Percentiles rank a stretch among this genome's conserved stretches.
phyloP scores from a whole-genome alignment of 2,888 invertebrate species.

The Caenorhabditis sp. region DNA sequence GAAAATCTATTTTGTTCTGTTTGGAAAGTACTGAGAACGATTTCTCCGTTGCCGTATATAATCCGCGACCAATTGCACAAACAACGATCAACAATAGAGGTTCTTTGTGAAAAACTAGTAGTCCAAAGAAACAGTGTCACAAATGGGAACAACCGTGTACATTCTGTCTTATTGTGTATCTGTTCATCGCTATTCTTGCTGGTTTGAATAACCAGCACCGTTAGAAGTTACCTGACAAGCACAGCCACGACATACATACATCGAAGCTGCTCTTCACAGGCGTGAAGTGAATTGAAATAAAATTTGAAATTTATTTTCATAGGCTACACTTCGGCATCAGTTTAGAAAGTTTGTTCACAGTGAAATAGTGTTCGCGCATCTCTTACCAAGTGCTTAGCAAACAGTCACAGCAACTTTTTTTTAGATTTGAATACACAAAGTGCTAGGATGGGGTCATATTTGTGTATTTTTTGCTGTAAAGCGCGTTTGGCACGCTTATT shows the following conservation, averaged over 20 bases:
- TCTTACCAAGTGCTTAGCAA: conserved; percentile 47
- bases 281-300: neutral
- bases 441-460: conserved; percentile 1
- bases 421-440: conserved; percentile 46
- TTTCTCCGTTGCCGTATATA: neutral
- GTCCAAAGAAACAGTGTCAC: neutral
- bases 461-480: conserved; percentile 19
- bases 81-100: neutral
- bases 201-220: no score
- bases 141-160: neutral
- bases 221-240: no score
- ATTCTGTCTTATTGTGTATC: neutral
- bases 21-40: neutral
- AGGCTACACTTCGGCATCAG: conserved; percentile 19
- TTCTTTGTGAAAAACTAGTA: neutral
- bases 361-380: conserved; percentile 45
- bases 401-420: conserved; percentile 36
- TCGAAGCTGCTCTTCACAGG: no score
- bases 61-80: neutral
- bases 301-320: neutral
- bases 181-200: neutral
- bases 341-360: conserved; percentile 18
- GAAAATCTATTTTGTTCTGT: no score
- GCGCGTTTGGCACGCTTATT: neutral
- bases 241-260: no score